These are phyloP conservation scores for Drosophila subpulchrella DNA, from an alignment of 1,140 invertebrate species.

Conservation along the genomic window DNA sequence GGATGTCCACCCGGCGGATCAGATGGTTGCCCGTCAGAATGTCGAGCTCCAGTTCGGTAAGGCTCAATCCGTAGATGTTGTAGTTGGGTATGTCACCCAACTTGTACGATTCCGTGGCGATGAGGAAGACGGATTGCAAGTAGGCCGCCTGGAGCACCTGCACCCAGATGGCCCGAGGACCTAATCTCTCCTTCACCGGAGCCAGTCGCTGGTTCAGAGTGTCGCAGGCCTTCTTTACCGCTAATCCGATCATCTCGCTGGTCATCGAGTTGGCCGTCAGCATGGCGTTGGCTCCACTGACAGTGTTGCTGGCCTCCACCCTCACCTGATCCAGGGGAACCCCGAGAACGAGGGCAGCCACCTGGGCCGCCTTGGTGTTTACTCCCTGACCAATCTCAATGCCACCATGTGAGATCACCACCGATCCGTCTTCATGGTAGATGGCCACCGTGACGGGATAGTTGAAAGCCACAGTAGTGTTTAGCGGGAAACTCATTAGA, in stretches of 20 bases:
- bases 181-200: conserved; percentile 87
- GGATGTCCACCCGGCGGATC: conserved; percentile 88
- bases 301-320: conserved; percentile 88
- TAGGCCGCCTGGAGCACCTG: conserved; percentile 87
- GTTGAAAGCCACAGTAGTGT: conserved; percentile 85
- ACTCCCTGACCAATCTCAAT: conserved; percentile 91
- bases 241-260: conserved; percentile 89
- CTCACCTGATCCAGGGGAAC: conserved; percentile 89
- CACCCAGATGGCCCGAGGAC: conserved; percentile 87
- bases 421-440: conserved; percentile 88
- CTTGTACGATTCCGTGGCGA: conserved; percentile 86
- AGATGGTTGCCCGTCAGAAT: conserved; percentile 89
- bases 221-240: conserved; percentile 89
- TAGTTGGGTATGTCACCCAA: conserved; percentile 72
- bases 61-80: conserved; percentile 87
- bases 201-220: conserved; percentile 87
- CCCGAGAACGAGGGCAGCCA: conserved; percentile 89
- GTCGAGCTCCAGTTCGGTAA: conserved; percentile 90
- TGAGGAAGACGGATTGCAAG: conserved; percentile 87
- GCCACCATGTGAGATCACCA: conserved; percentile 88
- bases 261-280: conserved; percentile 89
- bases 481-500: conserved; percentile 86
- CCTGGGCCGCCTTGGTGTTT: conserved; percentile 89
- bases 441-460: conserved; percentile 87
- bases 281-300: conserved; percentile 88